A percentile compares a stretch with the other conserved stretches of the same genome.
Evolutionary conservation across 2,797 vertebrate genomes (phyloP).

Genomic region (Lagorchestes hirsutus): DNA sequence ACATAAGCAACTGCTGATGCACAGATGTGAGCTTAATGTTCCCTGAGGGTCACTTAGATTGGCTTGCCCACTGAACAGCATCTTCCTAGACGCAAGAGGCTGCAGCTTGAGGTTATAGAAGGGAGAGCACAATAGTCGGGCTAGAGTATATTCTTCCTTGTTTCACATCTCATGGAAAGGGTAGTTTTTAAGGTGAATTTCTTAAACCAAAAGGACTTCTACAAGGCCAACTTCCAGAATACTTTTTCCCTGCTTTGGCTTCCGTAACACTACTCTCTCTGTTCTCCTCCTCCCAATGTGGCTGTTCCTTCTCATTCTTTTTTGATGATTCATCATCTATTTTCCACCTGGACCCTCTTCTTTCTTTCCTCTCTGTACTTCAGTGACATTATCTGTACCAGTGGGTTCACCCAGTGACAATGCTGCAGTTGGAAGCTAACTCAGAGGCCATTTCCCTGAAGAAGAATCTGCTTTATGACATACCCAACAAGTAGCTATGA

Average conservation of each 20-base stretch:
- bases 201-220: background rate
- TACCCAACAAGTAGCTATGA: background rate
- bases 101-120: background rate
- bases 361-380: background rate
- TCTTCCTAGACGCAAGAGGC: background rate
- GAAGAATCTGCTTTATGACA: background rate
- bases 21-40: background rate
- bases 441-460: background rate
- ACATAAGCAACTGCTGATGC: background rate
- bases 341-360: background rate
- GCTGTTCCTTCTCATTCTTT: background rate
- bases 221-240: background rate
- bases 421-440: background rate
- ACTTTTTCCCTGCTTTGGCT: background rate
- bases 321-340: background rate
- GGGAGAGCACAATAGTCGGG: background rate
- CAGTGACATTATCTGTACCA: background rate
- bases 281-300: background rate
- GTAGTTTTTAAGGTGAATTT: background rate
- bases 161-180: background rate
- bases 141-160: background rate
- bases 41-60: background rate
- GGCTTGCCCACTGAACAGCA: background rate
- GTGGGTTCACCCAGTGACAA: background rate
- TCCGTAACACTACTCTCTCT: background rate